Percentiles rank a stretch among this genome's conserved stretches.
Conservation (phyloP, 2,888 invertebrate genomes). For the Limnephilus rhombicus region DNA sequence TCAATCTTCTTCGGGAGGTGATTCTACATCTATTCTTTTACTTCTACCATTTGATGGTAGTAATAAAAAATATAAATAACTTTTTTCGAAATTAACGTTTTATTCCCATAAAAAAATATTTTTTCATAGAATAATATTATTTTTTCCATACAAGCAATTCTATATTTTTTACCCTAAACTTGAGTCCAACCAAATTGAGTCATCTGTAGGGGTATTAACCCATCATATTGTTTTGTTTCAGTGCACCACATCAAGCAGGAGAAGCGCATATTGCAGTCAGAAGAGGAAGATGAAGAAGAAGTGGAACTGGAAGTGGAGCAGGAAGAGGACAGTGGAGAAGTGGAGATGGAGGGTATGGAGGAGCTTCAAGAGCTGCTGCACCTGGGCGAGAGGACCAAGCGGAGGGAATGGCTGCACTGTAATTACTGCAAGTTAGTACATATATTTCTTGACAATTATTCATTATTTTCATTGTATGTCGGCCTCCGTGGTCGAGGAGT, state of each 20-base stretch:
- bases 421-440: conserved; percentile 43
- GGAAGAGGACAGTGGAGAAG: neutral
- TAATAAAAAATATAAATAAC: no score
- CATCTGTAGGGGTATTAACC: neutral
- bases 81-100: no score
- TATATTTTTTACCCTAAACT: no score
- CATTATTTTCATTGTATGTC: neutral
- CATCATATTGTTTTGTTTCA: neutral
- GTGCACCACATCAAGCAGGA: neutral
- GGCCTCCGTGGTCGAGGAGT: no score
- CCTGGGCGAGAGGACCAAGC: neutral
- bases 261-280: neutral
- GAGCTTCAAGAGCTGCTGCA: conserved; percentile 24
- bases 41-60: no score
- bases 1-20: no score
- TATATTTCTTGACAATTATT: neutral
- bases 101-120: no score
- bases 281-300: neutral
- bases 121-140: no score
- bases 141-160: no score
- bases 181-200: no score
- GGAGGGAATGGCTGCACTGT: conserved; percentile 34
- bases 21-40: no score
- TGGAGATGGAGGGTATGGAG: neutral
- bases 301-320: neutral